phyloP scores from a whole-genome alignment of 2,113 vertebrate genomes.

The Eonycteris spelaea region DNA sequence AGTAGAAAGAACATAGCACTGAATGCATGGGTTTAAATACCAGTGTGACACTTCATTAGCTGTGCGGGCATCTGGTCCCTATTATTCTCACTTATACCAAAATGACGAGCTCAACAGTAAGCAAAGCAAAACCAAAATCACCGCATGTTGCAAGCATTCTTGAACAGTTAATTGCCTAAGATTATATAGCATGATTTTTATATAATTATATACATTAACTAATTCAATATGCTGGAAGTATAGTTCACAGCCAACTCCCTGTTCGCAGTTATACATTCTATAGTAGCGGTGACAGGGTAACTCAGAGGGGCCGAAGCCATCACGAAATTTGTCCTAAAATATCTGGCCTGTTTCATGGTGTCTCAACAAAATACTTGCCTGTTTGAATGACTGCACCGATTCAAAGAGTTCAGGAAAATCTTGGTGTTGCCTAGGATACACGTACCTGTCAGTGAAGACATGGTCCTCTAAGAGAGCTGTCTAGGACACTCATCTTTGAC shows the following conservation, averaged over 20 bases:
- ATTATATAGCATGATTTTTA: conserved; percentile 10
- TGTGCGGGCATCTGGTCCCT: conserved; percentile 38
- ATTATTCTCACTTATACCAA: conserved; percentile 6
- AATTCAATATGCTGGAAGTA: conserved; percentile 45
- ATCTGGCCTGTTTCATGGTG: neutral
- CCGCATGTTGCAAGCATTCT: conserved; percentile 32
- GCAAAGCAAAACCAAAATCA: conserved; percentile 38
- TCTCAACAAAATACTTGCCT: neutral
- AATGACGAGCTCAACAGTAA: neutral
- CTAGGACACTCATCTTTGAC: neutral
- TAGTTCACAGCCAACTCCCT: conserved; percentile 19
- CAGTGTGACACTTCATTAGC: conserved; percentile 9
- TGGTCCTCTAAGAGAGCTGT: neutral
- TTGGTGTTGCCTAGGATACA: neutral
- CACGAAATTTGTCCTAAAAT: neutral
- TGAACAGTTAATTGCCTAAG: conserved; percentile 35
- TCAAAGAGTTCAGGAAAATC: neutral
- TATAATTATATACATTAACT: conserved; percentile 50
- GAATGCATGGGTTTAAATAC: conserved; percentile 24
- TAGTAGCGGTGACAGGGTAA: neutral
- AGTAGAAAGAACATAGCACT: neutral
- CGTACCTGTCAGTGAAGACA: neutral
- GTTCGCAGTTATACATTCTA: neutral
- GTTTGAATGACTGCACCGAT: neutral
- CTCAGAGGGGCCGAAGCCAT: neutral